Evolutionary conservation across 2,113 vertebrate genomes (phyloP).

Genomic region (Dendropsophus ebraccatus): DNA sequence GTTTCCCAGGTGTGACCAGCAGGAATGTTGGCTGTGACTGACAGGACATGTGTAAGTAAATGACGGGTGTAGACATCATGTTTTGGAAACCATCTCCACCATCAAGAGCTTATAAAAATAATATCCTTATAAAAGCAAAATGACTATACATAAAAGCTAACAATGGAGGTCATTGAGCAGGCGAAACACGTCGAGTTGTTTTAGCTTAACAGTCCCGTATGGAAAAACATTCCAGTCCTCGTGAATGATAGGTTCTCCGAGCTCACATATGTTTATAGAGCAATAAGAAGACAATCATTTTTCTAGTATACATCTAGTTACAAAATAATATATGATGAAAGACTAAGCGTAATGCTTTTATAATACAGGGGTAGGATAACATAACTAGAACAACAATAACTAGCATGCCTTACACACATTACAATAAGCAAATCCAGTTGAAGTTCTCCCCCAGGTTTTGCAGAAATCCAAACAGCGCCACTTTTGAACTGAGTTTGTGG

Average conservation of each 20-base stretch:
- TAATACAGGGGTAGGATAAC: no score
- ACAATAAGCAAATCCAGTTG: no score
- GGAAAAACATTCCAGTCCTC: neutral
- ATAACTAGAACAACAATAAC: no score
- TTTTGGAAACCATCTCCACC: neutral
- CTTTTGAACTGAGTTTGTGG: no score
- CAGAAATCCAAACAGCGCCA: no score
- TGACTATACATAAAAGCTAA: neutral
- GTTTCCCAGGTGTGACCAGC: neutral
- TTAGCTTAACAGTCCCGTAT: neutral
- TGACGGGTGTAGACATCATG: neutral
- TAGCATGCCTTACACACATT: no score
- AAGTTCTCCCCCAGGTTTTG: no score
- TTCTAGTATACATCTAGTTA: no score
- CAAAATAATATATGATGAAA: no score
- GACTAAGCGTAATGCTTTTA: no score
- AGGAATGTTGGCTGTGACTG: neutral
- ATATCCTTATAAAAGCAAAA: neutral
- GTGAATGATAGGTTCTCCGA: neutral
- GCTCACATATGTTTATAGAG: neutral
- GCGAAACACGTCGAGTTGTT: neutral
- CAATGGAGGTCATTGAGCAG: neutral
- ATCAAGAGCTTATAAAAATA: neutral
- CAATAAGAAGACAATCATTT: neutral
- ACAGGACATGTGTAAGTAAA: neutral